phyloP scores from a whole-genome alignment of 2,888 invertebrate genomes.

The Sarcophaga rosellei region DNA sequence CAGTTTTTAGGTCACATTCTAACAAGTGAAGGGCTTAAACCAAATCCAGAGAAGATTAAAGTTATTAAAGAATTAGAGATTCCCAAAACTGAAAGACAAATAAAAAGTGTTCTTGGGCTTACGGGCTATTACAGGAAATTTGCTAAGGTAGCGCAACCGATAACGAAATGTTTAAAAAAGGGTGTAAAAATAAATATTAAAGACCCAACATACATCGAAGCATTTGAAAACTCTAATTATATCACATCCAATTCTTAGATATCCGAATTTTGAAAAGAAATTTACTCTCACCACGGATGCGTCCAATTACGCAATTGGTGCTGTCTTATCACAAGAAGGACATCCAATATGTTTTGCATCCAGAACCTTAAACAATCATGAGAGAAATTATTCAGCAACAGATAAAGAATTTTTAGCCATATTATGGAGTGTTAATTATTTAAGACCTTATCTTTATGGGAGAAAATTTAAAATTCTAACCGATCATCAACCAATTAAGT shows the following conservation, averaged over 20 bases:
- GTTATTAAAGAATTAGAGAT: not conserved
- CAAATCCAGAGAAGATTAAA: not conserved
- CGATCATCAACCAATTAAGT: too few relatives aligned
- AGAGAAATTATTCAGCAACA: not conserved
- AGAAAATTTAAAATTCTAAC: constrained; percentile 2
- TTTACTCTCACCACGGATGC: not conserved
- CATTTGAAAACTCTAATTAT: not conserved
- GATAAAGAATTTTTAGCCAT: not conserved
- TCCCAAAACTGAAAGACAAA: constrained; percentile 17
- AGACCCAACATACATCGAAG: not conserved
- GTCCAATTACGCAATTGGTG: not conserved
- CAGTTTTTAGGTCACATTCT: constrained; percentile 35
- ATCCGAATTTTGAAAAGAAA: too few relatives aligned
- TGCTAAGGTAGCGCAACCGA: not conserved
- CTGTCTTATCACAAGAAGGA: too few relatives aligned
- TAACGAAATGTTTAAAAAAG: constrained; percentile 6
- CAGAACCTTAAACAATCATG: not conserved
- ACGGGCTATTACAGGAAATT: not conserved
- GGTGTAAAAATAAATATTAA: not conserved
- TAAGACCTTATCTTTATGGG: constrained; percentile 16
- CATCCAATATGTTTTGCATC: constrained; percentile 9
- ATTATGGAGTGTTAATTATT: not conserved
- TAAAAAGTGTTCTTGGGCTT: not conserved
- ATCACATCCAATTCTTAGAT: not conserved
- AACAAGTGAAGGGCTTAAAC: constrained; percentile 25